Conservation (phyloP, 1,140 invertebrate genomes). For the Leptestheria dahalacensis region DNA sequence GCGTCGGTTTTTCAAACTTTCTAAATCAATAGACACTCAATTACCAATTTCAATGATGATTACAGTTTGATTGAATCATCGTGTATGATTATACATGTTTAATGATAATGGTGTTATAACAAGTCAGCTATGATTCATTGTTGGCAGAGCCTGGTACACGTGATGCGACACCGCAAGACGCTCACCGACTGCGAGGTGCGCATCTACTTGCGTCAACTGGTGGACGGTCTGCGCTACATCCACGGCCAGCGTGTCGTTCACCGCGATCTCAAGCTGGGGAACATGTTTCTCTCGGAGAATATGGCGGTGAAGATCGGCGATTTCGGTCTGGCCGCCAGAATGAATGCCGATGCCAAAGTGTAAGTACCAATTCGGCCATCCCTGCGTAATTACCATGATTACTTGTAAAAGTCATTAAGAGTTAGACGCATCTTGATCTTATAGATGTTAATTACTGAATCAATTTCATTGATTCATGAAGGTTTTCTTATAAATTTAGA, state of each 20-base stretch:
- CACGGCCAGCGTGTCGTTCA: constrained; percentile 81
- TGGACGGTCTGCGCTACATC: constrained; percentile 81
- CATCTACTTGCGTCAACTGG: constrained; percentile 87
- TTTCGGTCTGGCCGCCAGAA: constrained; percentile 85
- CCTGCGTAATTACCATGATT: neutral
- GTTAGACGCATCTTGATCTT: too few relatives aligned
- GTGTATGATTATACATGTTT: neutral
- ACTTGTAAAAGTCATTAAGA: too few relatives aligned
- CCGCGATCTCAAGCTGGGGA: constrained; percentile 90
- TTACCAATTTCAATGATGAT: neutral
- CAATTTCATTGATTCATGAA: neutral
- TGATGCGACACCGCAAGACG: constrained; percentile 72
- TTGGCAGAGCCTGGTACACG: constrained; percentile 40
- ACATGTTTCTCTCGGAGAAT: constrained; percentile 88
- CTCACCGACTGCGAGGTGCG: constrained; percentile 90
- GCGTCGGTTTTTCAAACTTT: neutral
- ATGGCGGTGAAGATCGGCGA: constrained; percentile 95
- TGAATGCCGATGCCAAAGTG: constrained; percentile 64
- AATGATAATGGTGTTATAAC: neutral
- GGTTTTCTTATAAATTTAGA: neutral
- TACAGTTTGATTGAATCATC: neutral
- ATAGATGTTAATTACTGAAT: neutral
- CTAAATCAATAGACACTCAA: neutral
- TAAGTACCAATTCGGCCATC: constrained; percentile 26
- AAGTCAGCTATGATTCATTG: neutral